These are phyloP conservation scores for Popillia japonica DNA, from an alignment of 1,140 invertebrate species.

Conservation along the genomic window DNA sequence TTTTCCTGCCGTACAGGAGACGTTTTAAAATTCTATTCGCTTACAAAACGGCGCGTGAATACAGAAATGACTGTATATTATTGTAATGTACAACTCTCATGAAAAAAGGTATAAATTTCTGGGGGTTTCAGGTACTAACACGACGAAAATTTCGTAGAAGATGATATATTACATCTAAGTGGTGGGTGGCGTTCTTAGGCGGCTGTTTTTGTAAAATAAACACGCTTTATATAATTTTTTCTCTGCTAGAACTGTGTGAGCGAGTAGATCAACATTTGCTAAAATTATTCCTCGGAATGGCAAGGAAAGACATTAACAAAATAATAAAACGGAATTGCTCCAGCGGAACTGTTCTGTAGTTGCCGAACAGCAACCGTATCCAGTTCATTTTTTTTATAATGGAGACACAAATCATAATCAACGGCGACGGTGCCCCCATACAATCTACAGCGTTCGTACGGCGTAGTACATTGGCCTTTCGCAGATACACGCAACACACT, in stretches of 20 bases:
- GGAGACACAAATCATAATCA: conserved; percentile 27
- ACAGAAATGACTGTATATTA: conserved; percentile 34
- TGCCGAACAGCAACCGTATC: background rate
- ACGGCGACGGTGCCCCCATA: background rate
- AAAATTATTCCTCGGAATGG: background rate
- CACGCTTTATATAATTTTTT: background rate
- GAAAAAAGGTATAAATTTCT: conserved; percentile 30
- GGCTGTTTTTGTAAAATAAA: background rate
- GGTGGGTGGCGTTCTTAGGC: background rate
- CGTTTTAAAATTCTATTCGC: conserved; percentile 30
- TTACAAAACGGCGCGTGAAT: conserved; percentile 29
- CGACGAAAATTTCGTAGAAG: conserved; percentile 8
- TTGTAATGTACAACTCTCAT: conserved; percentile 12
- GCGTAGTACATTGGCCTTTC: too few relatives aligned
- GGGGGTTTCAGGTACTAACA: background rate
- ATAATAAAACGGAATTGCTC: conserved; percentile 19
- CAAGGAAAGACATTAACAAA: conserved; percentile 7
- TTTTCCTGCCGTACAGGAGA: background rate
- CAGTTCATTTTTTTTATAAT: conserved; percentile 14
- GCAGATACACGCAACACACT: too few relatives aligned
- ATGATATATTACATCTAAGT: background rate
- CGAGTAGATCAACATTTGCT: background rate
- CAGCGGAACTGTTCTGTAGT: background rate
- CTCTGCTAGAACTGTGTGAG: background rate
- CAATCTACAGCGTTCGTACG: too few relatives aligned